Conservation (phyloP, 2,113 vertebrate species). For the Silurus glanis region DNA sequence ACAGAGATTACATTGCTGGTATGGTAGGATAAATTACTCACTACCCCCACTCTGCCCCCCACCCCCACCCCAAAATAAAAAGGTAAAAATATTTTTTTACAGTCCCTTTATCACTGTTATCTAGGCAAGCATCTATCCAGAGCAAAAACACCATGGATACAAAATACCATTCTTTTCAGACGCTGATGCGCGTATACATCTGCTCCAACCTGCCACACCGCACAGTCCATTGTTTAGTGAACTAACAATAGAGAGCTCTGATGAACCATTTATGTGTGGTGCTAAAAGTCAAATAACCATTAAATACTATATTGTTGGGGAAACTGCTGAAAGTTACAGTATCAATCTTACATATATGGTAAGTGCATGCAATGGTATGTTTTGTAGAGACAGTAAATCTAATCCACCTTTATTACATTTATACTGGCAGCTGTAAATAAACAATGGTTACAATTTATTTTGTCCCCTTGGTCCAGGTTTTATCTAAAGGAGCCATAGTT, state of each 20-base stretch:
- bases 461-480: slow-evolving; percentile 64
- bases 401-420: background rate
- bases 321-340: slow-evolving; percentile 39
- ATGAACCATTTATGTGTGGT: slow-evolving; percentile 56
- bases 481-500: slow-evolving; percentile 72
- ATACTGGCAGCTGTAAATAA: background rate
- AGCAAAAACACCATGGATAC: accelerated
- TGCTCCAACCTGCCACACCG: slow-evolving; percentile 16
- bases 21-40: slow-evolving; percentile 16
- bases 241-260: slow-evolving; percentile 55
- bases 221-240: slow-evolving; percentile 56
- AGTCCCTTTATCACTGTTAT: background rate
- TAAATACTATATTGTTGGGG: slow-evolving; percentile 62
- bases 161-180: background rate
- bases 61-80: background rate
- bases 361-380: slow-evolving; percentile 39
- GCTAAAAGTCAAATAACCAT: slow-evolving; percentile 50
- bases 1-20: slow-evolving; percentile 49
- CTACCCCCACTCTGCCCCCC: background rate
- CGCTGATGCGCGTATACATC: background rate
- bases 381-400: background rate
- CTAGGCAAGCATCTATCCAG: slow-evolving; percentile 47
- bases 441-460: background rate
- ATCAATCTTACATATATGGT: slow-evolving; percentile 67
- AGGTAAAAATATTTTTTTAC: background rate